These are phyloP conservation scores for Lasioglossum leucozonium DNA, from an alignment of 2,888 invertebrate genomes.

Conservation along the genomic window DNA sequence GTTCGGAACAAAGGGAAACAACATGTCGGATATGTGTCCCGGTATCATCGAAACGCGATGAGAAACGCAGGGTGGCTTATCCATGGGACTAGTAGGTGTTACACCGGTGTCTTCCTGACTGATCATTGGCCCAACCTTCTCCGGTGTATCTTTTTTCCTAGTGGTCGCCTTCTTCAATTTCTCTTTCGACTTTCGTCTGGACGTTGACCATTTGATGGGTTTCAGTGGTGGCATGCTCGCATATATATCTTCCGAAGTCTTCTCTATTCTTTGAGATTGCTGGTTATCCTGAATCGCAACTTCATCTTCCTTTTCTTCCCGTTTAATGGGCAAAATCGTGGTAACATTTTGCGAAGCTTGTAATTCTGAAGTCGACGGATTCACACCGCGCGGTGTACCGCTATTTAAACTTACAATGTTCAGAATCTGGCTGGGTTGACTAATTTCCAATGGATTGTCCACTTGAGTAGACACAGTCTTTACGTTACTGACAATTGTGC, in stretches of 20 bases:
- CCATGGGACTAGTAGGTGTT: conserved; percentile 11
- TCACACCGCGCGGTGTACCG: conserved; percentile 7
- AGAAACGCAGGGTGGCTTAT: conserved; percentile 25
- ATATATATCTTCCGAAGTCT: conserved; percentile 14
- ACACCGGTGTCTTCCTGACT: conserved; percentile 14
- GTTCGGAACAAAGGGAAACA: conserved; percentile 83
- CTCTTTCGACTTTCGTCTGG: conserved; percentile 71
- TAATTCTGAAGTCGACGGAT: conserved; percentile 9
- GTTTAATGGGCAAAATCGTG: neutral
- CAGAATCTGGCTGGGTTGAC: conserved; percentile 4
- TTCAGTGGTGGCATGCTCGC: conserved; percentile 37
- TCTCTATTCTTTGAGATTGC: conserved; percentile 14
- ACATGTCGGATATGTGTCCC: conserved; percentile 82
- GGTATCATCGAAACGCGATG: conserved; percentile 72
- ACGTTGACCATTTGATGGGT: conserved; percentile 32
- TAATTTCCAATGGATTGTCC: conserved; percentile 22
- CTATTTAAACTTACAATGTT: neutral
- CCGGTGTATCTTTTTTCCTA: conserved; percentile 53
- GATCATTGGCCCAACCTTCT: neutral
- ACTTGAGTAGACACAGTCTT: conserved; percentile 43
- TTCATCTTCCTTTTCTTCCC: neutral
- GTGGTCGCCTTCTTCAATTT: conserved; percentile 63
- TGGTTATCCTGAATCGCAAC: neutral
- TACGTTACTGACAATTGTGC: conserved; percentile 13
- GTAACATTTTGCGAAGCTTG: conserved; percentile 22